phyloP scores from a whole-genome alignment of 2,888 invertebrate species.

The Empis livida region DNA sequence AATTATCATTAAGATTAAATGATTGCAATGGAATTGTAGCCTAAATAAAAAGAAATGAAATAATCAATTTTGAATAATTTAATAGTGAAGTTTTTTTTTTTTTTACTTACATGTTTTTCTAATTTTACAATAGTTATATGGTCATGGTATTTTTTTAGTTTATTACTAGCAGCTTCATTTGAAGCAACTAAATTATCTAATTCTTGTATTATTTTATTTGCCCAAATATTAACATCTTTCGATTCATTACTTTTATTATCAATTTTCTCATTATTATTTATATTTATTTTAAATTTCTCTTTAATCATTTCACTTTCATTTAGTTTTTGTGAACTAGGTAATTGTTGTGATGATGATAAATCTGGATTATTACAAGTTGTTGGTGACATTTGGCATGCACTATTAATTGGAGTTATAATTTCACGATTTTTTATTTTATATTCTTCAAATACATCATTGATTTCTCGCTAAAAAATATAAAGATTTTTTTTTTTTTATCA shows the following conservation, averaged over 20 bases:
- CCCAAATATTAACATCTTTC: slow-evolving; percentile 35
- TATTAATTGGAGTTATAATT: slow-evolving; percentile 5
- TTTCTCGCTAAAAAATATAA: slow-evolving; percentile 27
- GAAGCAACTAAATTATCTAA: slow-evolving; percentile 34
- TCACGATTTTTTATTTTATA: slow-evolving; percentile 24
- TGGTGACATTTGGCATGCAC: background rate
- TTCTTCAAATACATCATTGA: slow-evolving; percentile 36
- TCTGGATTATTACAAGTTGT: no score
- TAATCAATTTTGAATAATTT: background rate
- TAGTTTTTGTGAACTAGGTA: background rate
- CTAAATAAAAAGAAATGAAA: slow-evolving; percentile 18
- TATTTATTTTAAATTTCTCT: background rate
- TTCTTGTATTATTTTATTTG: slow-evolving; percentile 35
- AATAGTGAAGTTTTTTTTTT: background rate
- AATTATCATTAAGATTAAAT: slow-evolving; percentile 32
- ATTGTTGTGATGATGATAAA: background rate
- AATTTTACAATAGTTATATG: slow-evolving; percentile 25
- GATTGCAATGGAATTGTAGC: slow-evolving; percentile 36
- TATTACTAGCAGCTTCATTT: slow-evolving; percentile 16
- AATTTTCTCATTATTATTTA: background rate
- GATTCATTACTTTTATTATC: background rate
- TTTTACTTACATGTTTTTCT: slow-evolving; percentile 34
- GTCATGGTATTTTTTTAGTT: background rate
- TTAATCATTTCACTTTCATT: background rate
- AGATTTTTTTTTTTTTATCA: no score